A percentile compares a stretch with the other conserved stretches of the same genome.
Evolutionary conservation across 2,113 vertebrate genomes (phyloP).

Genomic region (Apeltes quadracus): DNA sequence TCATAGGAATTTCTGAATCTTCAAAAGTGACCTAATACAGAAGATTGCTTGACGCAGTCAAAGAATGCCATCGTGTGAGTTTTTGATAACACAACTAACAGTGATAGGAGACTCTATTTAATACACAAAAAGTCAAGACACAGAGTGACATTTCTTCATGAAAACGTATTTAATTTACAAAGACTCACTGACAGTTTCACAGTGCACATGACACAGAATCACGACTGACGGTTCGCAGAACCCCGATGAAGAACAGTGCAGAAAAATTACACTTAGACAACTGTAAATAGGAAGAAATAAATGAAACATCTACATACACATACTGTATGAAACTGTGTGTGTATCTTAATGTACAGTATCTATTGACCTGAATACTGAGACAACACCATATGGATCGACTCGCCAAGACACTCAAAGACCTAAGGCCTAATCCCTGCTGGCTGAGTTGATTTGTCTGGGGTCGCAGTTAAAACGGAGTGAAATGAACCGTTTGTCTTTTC

Average conservation of each 20-base stretch:
- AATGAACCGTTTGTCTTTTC: conserved; percentile 12
- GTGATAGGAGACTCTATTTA: neutral
- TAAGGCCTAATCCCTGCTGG: conserved; percentile 59
- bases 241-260: conserved; percentile 59
- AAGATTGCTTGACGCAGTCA: neutral
- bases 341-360: conserved; percentile 44
- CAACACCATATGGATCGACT: conserved; percentile 65
- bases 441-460: conserved; percentile 52
- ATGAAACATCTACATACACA: conserved; percentile 54
- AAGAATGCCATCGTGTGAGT: neutral
- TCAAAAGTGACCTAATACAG: neutral
- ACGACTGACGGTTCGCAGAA: conserved; percentile 67
- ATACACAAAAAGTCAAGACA: conserved; percentile 25
- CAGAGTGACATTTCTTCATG: conserved; percentile 36
- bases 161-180: conserved; percentile 78
- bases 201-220: conserved; percentile 71
- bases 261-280: conserved; percentile 53
- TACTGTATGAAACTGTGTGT: conserved; percentile 37
- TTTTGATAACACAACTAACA: neutral
- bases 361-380: conserved; percentile 73
- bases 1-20: neutral
- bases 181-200: conserved; percentile 70
- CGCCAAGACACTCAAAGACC: conserved; percentile 52
- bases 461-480: conserved; percentile 37
- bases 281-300: conserved; percentile 63